phyloP scores from a whole-genome alignment of 2,888 invertebrate species.

The Synergus umbraculus region DNA sequence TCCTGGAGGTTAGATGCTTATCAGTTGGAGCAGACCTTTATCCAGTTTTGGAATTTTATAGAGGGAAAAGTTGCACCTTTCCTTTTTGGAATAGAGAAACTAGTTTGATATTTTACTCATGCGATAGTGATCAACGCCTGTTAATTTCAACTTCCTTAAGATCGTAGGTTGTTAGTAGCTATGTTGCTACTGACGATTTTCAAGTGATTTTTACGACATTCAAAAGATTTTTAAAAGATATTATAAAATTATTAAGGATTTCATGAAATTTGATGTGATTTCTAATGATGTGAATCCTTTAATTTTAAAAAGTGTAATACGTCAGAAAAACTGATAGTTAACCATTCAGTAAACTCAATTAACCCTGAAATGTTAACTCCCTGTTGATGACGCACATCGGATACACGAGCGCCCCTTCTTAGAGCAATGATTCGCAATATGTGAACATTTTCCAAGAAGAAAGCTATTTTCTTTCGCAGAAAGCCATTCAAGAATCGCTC shows the following conservation, averaged over 20 bases:
- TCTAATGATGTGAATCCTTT: no score
- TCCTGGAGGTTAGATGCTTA: conserved; percentile 35
- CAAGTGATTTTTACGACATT: no score
- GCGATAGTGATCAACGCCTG: no score
- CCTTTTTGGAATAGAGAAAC: conserved; percentile 1
- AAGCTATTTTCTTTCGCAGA: conserved; percentile 37
- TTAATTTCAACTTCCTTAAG: no score
- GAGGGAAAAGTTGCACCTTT: conserved; percentile 3
- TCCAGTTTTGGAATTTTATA: conserved; percentile 22
- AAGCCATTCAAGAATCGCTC: conserved; percentile 40
- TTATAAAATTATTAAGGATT: no score
- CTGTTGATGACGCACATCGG: neutral
- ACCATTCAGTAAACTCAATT: no score
- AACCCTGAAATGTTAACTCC: neutral
- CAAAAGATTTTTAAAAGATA: no score
- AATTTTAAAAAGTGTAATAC: no score
- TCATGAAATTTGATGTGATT: no score
- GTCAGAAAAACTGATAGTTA: no score
- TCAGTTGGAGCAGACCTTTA: conserved; percentile 16
- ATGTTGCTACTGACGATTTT: no score
- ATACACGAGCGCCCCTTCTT: neutral
- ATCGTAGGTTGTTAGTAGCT: no score
- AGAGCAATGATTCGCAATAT: conserved; percentile 26
- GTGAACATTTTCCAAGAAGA: conserved; percentile 27
- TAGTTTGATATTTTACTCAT: neutral